Evolutionary conservation across 2,888 invertebrate genomes (phyloP).

Genomic region (Pycnomerus fuliginosus): DNA sequence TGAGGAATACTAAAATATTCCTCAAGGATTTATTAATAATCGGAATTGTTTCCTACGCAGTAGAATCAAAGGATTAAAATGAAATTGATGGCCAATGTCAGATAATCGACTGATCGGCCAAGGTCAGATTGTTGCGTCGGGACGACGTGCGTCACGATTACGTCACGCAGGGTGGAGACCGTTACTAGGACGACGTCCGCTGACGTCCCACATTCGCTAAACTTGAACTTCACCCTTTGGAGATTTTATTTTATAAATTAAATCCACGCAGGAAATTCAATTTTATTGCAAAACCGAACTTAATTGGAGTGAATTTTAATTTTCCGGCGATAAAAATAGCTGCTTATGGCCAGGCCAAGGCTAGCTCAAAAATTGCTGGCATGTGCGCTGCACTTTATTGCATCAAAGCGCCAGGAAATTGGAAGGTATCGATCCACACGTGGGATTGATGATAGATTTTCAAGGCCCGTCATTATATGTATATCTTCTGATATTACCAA

Average conservation of each 20-base stretch:
- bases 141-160: conserved; percentile 46
- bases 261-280: background rate
- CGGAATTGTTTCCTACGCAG: too few relatives aligned
- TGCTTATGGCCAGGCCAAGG: conserved; percentile 19
- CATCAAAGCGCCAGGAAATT: too few relatives aligned
- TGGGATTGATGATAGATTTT: too few relatives aligned
- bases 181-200: conserved; percentile 44
- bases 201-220: conserved; percentile 32
- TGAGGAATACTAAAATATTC: too few relatives aligned
- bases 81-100: conserved; percentile 35
- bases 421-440: too few relatives aligned
- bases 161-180: conserved; percentile 48
- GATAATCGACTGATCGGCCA: conserved; percentile 39
- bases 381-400: conserved; percentile 13
- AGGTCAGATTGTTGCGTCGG: conserved; percentile 47
- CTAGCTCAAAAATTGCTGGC: conserved; percentile 13
- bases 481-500: too few relatives aligned
- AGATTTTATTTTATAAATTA: background rate
- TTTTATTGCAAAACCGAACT: background rate
- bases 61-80: conserved; percentile 2
- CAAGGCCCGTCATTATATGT: too few relatives aligned
- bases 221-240: conserved; percentile 33
- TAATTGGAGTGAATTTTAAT: conserved; percentile 18
- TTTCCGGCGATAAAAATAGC: conserved; percentile 22
- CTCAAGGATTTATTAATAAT: too few relatives aligned